Base-by-base conservation (phyloP, 2,113 vertebrate species). In the Corythoichthys haematopterus region DNA sequence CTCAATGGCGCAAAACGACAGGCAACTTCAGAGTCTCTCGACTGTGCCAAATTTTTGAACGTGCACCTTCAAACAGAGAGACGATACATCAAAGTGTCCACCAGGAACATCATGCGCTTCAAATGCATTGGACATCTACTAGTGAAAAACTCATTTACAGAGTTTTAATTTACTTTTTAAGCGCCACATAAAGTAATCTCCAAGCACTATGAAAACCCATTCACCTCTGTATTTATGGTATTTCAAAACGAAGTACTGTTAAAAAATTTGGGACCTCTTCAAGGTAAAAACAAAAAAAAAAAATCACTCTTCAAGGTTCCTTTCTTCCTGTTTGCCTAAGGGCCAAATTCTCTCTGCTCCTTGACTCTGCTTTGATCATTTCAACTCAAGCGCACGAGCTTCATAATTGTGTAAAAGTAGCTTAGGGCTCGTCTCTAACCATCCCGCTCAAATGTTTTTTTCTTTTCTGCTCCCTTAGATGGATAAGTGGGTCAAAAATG, bases 21-120 rank as follows among this genome's bases (percentile, higher is more conserved):
- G 70, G 69, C 66, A 76, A 86, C 88, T 90, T 90, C 88, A 89
- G 90, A 87, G 87, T 40, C 84, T 81, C 79, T 59, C 5, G 14
- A 65, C 57, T 37, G n/a, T 68, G 74, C 77, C 80, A 85, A 77
- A 73, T 63, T 69, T 70, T 72, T 72, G 69, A 64, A 75, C 33
- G 4, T 66, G 52, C 70, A 59, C 40, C 66, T 76, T 85, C 64
- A 80, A 77, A 80, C 47, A 65, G 66, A 84, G 74, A 58, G 75
- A 68, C 75, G 65, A 68, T 60, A 60, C 15, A 37, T 43, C 38
- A 40, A 40, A 40, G 51, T 6, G 45, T 65, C 46, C 6, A 1
- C 58, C 65, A 64, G 53, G 62, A 48, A 65, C 52, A 11, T 7
- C 46, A 65, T 46, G 43, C 47, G 70, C 65, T 69, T 55, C 66